Percentiles rank a stretch among this genome's conserved stretches.
These are phyloP conservation scores for Chroicocephalus ridibundus DNA, from an alignment of 2,113 vertebrate genomes.

Conservation along the genomic window DNA sequence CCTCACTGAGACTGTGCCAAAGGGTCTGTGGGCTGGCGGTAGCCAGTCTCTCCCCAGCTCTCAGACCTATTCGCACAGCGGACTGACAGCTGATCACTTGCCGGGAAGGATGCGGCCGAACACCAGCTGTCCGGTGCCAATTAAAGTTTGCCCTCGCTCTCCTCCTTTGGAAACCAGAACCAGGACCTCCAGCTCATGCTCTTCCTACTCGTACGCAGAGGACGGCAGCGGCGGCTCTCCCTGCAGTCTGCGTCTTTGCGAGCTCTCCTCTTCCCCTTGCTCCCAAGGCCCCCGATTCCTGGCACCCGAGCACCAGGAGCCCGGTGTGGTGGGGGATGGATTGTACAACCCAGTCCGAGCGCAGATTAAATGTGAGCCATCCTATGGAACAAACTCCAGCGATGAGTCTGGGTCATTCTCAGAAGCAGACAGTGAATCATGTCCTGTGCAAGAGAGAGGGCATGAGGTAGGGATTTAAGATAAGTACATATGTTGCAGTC, in stretches of 20 bases:
- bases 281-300: slow-evolving; percentile 91
- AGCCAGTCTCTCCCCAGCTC: slow-evolving; percentile 93
- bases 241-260: slow-evolving; percentile 96
- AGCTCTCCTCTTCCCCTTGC: slow-evolving; percentile 97
- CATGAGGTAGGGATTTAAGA: slow-evolving; percentile 89
- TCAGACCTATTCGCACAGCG: slow-evolving; percentile 86
- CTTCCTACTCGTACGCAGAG: slow-evolving; percentile 97
- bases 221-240: slow-evolving; percentile 95
- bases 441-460: slow-evolving; percentile 91
- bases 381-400: slow-evolving; percentile 98
- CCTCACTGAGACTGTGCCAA: slow-evolving; percentile 90
- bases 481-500: slow-evolving; percentile 58
- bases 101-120: slow-evolving; percentile 90
- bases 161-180: slow-evolving; percentile 95
- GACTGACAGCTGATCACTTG: slow-evolving; percentile 80
- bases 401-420: slow-evolving; percentile 98
- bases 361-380: slow-evolving; percentile 99
- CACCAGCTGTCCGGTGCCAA: slow-evolving; percentile 99
- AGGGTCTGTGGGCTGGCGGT: slow-evolving; percentile 88
- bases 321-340: slow-evolving; percentile 82
- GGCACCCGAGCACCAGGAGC: slow-evolving; percentile 88
- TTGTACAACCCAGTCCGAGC: slow-evolving; percentile 88
- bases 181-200: slow-evolving; percentile 97
- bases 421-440: slow-evolving; percentile 99
- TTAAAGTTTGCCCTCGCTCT: slow-evolving; percentile 97